A percentile compares a stretch with the other conserved stretches of the same genome.
Conservation (phyloP, 2,113 vertebrate genomes). For the Cyphomyrus discorhynchus region DNA sequence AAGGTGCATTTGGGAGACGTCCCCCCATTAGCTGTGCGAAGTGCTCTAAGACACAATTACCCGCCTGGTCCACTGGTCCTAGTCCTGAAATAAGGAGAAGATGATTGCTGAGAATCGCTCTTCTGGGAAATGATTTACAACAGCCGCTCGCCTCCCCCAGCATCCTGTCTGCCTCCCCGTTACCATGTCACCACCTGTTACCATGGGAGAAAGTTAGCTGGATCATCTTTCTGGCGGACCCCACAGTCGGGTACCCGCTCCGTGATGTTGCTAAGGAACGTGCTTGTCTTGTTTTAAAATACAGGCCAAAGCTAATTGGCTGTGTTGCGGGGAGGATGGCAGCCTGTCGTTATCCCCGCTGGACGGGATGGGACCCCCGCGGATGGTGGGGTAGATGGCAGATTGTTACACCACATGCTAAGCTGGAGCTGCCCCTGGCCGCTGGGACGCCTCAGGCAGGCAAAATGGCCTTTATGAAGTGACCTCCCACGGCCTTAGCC, state of each 20-base stretch:
- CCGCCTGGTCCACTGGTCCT: not conserved
- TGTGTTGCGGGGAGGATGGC: not conserved
- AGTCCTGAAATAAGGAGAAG: conserved; percentile 5
- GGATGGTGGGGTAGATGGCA: not conserved
- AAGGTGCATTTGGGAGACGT: not conserved
- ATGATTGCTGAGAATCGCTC: conserved; percentile 6
- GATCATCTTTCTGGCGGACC: not conserved
- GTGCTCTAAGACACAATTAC: not conserved
- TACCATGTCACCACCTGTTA: not conserved
- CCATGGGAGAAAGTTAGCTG: not conserved
- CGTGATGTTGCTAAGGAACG: not conserved
- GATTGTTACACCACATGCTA: not conserved
- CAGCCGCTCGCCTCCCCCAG: not conserved
- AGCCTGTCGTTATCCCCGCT: conserved; percentile 35
- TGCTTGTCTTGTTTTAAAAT: not conserved
- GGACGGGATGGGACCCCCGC: conserved; percentile 26
- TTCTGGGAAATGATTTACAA: conserved; percentile 15
- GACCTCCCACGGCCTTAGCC: not conserved
- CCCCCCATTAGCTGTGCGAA: not conserved
- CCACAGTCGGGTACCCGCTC: not conserved
- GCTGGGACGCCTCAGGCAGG: not conserved
- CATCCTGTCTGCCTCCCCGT: not conserved
- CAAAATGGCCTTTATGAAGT: not conserved
- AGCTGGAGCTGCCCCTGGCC: not conserved
- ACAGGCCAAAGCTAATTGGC: not conserved